phyloP scores from a whole-genome alignment of 2,888 invertebrate species.

The Alentia gelatinosa region DNA sequence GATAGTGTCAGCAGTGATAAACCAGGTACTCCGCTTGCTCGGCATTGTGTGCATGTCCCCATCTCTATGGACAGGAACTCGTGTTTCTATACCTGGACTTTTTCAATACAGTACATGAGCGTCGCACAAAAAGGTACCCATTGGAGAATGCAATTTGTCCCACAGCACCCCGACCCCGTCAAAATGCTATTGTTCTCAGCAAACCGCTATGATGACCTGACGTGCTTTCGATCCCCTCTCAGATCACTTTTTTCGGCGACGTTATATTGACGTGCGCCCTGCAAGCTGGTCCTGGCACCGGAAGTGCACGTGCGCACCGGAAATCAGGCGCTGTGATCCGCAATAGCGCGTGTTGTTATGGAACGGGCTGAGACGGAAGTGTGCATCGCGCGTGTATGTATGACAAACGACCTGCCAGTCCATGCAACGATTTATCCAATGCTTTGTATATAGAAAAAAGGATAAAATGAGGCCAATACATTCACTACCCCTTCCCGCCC shows the following conservation, averaged over 20 bases:
- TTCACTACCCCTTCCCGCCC: too few species aligned
- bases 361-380: not conserved
- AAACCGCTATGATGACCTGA: too few species aligned
- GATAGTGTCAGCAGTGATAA: not conserved
- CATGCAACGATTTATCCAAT: not conserved
- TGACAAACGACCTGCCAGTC: not conserved
- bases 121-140: too few species aligned
- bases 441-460: not conserved
- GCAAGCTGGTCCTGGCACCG: not conserved
- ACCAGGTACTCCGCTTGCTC: not conserved
- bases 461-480: too few species aligned
- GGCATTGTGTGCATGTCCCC: not conserved
- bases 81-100: not conserved
- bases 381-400: too few species aligned
- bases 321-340: not conserved
- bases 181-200: too few species aligned
- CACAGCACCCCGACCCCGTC: too few species aligned
- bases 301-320: conserved; percentile 1
- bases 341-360: not conserved
- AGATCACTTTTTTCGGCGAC: too few species aligned
- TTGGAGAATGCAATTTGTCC: too few species aligned
- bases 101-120: too few species aligned
- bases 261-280: too few species aligned
- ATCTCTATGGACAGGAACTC: not conserved
- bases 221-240: too few species aligned